Base-by-base conservation (phyloP, 2,888 invertebrate species). In the Drosophila borborema region DNA sequence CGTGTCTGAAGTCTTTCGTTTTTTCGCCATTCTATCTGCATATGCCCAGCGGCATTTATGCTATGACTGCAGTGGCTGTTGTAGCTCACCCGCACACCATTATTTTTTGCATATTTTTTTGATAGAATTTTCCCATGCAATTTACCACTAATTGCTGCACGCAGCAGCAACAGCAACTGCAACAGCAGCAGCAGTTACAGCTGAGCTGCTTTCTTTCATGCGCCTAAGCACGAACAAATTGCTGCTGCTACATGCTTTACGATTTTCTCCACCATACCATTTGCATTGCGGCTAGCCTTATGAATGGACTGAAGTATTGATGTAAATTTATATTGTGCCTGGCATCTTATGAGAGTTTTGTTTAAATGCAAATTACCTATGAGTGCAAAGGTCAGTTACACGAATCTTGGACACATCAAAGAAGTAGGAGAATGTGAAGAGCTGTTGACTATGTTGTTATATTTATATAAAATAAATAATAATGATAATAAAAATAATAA, bases 131-230 rank as follows among this genome's bases (percentile, higher is more conserved):
- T 86, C 86, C 86, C 86, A 86, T 82, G 86, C 87, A 86, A 86
- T 86, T 89, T 89, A 67, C 80, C 77, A 77, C 86, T 86, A 89
- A 89, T 86, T 86, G 86, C 82, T 79, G 87, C 87, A 86, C 85
- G 86, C 89, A 89, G 81, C 70, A 62, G 61, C 74, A 46, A 23
- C 12, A 20, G 14, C 38, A 65, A 20, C 20, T 1, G 46, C 46
- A 48, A 46, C 69, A 54, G 60, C 36, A 12, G 7, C 14, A 20
- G 14, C 38, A 66, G 58, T 53, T 43, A n/a, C 43, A 66, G 56
- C 58, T 43, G 51, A 58, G 72, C 68, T 81, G 80, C 74, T 83
- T 86, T 79, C 77, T 77, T 79, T 85, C 63, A 77, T 70, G 80
- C 76, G 72, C 82, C 72, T 72, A 68, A 59, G 73, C 77, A 79